These are phyloP conservation scores for Crotophaga sulcirostris DNA, from an alignment of 2,113 vertebrate genomes.

Conservation along the genomic window DNA sequence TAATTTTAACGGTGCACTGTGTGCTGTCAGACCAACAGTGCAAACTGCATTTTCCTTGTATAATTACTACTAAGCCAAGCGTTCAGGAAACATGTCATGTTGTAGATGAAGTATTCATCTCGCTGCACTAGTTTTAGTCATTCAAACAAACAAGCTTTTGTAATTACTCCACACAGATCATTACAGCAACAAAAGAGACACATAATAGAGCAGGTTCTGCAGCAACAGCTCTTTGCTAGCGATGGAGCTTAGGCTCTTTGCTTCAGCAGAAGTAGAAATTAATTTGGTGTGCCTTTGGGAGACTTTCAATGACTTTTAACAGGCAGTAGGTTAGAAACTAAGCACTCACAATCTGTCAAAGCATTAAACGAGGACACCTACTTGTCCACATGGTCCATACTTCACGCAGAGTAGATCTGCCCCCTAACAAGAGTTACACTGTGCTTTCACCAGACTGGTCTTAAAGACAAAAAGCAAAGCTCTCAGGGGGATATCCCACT, in stretches of 20 bases:
- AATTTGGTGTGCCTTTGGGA: neutral
- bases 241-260: neutral
- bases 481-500: neutral
- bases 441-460: neutral
- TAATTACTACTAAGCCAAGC: neutral
- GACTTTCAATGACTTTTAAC: neutral
- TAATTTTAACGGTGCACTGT: accelerated
- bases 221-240: constrained; percentile 31
- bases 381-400: neutral
- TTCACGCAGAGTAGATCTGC: neutral
- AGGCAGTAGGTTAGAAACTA: neutral
- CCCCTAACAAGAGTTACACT: neutral
- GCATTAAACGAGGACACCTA: neutral
- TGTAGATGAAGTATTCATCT: constrained; percentile 4
- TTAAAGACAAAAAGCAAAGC: neutral
- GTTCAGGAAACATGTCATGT: neutral
- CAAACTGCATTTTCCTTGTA: neutral
- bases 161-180: constrained; percentile 29
- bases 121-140: neutral
- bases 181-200: constrained; percentile 32
- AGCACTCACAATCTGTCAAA: neutral
- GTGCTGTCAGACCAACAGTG: neutral
- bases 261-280: neutral
- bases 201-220: constrained; percentile 21
- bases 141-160: constrained; percentile 57